Base-by-base conservation (phyloP, 2,888 invertebrate species). In the Troglohyphantes excavatus region DNA sequence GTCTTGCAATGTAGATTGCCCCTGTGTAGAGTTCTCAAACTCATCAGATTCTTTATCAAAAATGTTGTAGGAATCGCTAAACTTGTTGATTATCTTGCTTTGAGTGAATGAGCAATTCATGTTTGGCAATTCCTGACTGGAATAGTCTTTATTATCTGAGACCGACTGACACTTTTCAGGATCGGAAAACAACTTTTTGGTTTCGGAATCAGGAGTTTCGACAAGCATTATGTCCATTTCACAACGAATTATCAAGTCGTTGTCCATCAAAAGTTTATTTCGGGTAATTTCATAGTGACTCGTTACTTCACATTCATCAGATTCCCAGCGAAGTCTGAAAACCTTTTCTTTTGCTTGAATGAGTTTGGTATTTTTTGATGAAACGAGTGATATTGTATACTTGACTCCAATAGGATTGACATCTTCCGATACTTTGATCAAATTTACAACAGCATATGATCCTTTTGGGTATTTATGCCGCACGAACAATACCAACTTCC, bases 401-500 rank as follows among this genome's bases (percentile, higher is more conserved):
- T 27, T 81, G 13, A 88, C 81, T 2, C 59, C 26, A 19, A 59
- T 23, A 0, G 53, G 5, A 23, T 81, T 67, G 0, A 19, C 19
- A 33, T 68, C 75, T 2, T 81, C 19, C 19, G 81, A 81, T 27
- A 75, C 21, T 43, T 75, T 88, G 0, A 75, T n/a, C 17, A 88
- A 65, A 59, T 65, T 11, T 2, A 59, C 46, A 72, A 59, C 53
- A 6, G 75, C 6, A 3, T 81, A 33, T 13, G 26, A 2, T 7
- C 87, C 87, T 75, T 73, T 26, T 5, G 81, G 81, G 59, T 88
- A 88, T 13, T 21, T 11, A 21, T 61, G 63, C 5, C 27, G 27
- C 2, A 65, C 33, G 27, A 27, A 75, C 13, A 81, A 1, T 19
- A 81, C 21, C 59, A 88, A 27, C 61, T 67, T 88, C 87, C 87